Base-by-base conservation (phyloP, 1,140 invertebrate species). In the Octopus sinensis region DNA sequence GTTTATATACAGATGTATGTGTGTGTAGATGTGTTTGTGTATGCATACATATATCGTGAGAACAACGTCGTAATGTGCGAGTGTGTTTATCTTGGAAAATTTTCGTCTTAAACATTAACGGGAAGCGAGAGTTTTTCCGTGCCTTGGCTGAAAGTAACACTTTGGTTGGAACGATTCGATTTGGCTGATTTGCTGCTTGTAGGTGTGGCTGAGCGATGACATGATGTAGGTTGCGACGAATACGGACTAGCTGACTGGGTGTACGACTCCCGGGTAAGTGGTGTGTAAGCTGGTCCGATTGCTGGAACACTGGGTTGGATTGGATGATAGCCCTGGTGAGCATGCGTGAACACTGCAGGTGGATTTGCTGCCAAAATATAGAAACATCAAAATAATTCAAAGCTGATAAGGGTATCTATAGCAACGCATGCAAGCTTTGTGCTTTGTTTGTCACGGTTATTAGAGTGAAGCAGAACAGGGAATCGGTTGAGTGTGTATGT, bases 241-340 rank as follows among this genome's bases (percentile, higher is more conserved):
- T 86, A 86, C 17, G 80, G 81, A 80, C 82, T 86, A 12, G 80
- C 80, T 80, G 81, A 80, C 51, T 82, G n/a, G 83, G 82, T 52
- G 87, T 82, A 7, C 84, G 76, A 77, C 43, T 77, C 76, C 30
- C 76, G 76, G 80, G 79, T 68, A 23, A 80, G 30, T 62, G 80
- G 71, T 12, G 80, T 73, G 80, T 81, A 81, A 51, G 75, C 71
- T 12, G 80, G 52, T 7, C 80, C 71, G 5, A 53, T 43, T 43
- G 76, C 23, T 51, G 85, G 79, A 84, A 85, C 54, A 86, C 84
- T 17, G 5, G 88, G 88, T 83, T 88, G 88, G 86, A 88, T 88
- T 9, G 88, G 88, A 75, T 86, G 87, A 82, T 88, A 88, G n/a
- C 88, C 88, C 56, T 88, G 87, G 79, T 88, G 88, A 51, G 83